These are phyloP conservation scores for Synanceia verrucosa DNA, from an alignment of 2,797 vertebrate genomes.

Conservation along the genomic window DNA sequence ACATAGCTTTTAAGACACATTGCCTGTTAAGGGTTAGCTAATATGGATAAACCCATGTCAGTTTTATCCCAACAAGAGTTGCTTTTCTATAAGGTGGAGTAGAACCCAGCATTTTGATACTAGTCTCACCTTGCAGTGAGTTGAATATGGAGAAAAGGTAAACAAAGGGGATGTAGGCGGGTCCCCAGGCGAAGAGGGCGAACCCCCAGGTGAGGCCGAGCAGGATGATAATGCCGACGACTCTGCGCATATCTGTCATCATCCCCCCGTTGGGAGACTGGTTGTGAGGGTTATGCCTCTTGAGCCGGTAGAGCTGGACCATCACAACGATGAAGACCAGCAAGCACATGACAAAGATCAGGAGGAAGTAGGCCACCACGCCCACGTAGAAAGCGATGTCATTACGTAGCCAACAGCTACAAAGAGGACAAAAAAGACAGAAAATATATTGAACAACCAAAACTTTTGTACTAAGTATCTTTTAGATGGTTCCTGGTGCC, in stretches of 20 bases:
- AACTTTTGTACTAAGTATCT: not conserved
- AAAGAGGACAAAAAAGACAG: not conserved
- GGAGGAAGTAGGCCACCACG: conserved; percentile 92
- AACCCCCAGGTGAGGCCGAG: conserved; percentile 97
- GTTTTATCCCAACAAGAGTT: not conserved
- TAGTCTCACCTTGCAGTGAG: conserved; percentile 90
- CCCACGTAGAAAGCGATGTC: conserved; percentile 88
- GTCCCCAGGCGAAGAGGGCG: conserved; percentile 93
- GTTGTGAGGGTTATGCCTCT: conserved; percentile 93
- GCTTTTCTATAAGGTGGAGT: not conserved
- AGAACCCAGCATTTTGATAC: not conserved
- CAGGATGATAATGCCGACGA: conserved; percentile 89
- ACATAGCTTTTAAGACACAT: not conserved
- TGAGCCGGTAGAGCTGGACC: conserved; percentile 92
- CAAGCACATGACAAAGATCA: conserved; percentile 88
- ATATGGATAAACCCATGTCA: not conserved
- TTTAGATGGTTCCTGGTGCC: not conserved
- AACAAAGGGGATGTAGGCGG: conserved; percentile 86
- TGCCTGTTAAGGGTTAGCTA: not conserved
- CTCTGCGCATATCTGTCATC: conserved; percentile 89
- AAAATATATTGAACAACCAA: not conserved
- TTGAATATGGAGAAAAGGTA: conserved; percentile 96
- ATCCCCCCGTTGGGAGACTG: conserved; percentile 85
- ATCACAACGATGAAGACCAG: conserved; percentile 93
- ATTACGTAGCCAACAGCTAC: conserved; percentile 93